phyloP scores from a whole-genome alignment of 2,797 vertebrate genomes.

The Centropyge bicolor region DNA sequence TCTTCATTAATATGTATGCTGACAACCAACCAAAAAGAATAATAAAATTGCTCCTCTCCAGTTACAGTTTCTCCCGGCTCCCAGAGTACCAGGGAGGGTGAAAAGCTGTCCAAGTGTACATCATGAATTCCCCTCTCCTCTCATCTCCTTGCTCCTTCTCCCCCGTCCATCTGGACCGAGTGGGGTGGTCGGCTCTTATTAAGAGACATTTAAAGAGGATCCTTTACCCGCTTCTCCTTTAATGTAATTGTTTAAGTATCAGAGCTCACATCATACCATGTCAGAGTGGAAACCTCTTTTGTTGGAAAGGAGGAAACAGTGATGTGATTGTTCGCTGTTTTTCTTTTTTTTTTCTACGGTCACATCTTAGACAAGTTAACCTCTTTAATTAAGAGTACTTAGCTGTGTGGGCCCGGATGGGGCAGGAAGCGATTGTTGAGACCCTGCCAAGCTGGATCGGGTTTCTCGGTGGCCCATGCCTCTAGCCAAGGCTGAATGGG shows the following conservation, averaged over 20 bases:
- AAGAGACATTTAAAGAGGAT: slow-evolving; percentile 78
- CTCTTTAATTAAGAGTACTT: slow-evolving; percentile 86
- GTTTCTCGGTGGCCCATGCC: slow-evolving; percentile 83
- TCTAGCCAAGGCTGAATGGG: slow-evolving; percentile 86
- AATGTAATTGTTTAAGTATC: slow-evolving; percentile 83
- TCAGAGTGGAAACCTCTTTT: slow-evolving; percentile 78
- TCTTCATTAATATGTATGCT: slow-evolving; percentile 87
- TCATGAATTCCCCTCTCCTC: slow-evolving; percentile 62
- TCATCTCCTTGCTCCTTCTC: slow-evolving; percentile 53
- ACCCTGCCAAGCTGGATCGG: slow-evolving; percentile 86
- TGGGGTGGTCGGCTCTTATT: slow-evolving; percentile 72
- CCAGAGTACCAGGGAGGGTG: slow-evolving; percentile 49
- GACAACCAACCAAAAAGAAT: slow-evolving; percentile 83
- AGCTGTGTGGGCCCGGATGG: slow-evolving; percentile 82
- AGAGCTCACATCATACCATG: slow-evolving; percentile 75
- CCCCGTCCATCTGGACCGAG: slow-evolving; percentile 68
- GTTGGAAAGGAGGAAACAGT: slow-evolving; percentile 78
- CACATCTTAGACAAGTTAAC: slow-evolving; percentile 87
- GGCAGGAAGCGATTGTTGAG: slow-evolving; percentile 87
- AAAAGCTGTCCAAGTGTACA: slow-evolving; percentile 66
- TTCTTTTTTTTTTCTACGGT: slow-evolving; percentile 66
- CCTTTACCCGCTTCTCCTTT: slow-evolving; percentile 72
- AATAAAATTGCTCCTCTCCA: slow-evolving; percentile 76
- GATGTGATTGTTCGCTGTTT: slow-evolving; percentile 79
- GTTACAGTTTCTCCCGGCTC: slow-evolving; percentile 71